Evolutionary conservation across 2,113 vertebrate genomes (phyloP), one percentile per base, ranked within the genome.

Genomic region (Oplegnathus fasciatus): DNA sequence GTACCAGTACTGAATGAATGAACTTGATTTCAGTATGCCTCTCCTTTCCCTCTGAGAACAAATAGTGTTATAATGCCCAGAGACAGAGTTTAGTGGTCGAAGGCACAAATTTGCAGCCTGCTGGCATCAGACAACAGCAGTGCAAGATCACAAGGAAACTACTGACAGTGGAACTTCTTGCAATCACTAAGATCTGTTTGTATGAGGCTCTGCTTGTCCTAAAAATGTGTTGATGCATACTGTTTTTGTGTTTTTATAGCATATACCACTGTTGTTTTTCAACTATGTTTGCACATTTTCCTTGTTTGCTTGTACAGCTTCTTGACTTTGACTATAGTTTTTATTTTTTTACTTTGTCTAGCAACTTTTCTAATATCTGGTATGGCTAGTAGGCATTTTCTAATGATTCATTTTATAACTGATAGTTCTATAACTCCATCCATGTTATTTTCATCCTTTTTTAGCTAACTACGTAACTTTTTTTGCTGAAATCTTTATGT

Each of bases 41-140:
- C 52, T 24, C 44, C 22, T 71, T 26, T 62, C 58, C 55, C 37
- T 20, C 20, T n/a, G 42, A 76, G 44, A 83, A 71, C 75, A 48
- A 76, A 60, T 5, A 18, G 46, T 22, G 15, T 52, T 28, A 71
- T 26, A 60, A 67, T 50, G 26, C 18, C 20, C 55, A 75, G 24
- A 76, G 34, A n/a, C n/a, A 30, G 0, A 64, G 58, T 75, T 54
- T 22, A 52, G n/a, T 13, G 18, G 46, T 37, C 54, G 6, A 55
- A 48, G 55, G 24, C 67, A 73, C 46, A 72, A 0, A 64, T 67
- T 67, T 50, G 37, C 50, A 78, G 37, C 44, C 17, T 34, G 26
- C 42, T 60, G 61, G 44, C 60, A 67, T 57, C 32, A 68, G 18
- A 28, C 22, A 40, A 37, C 48, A 80, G 15, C 37, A 71, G 26